Conservation (phyloP, 2,888 invertebrate species). For the Galerucella calmariensis region DNA sequence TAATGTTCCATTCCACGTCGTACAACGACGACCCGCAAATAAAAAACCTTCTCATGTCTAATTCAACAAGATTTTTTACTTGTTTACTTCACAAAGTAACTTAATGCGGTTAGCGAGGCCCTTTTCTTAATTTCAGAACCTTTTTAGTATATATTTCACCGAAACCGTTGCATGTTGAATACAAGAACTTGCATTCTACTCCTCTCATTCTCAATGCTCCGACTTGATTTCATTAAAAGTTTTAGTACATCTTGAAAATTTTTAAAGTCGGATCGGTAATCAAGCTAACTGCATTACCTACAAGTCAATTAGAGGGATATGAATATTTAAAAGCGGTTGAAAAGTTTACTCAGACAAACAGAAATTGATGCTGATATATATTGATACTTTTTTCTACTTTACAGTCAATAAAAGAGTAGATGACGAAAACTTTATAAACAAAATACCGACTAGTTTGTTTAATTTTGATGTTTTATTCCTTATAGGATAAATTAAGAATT, state of each 20-base stretch:
- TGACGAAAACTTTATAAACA: too few species aligned
- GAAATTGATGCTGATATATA: constrained; percentile 1
- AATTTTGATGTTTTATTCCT: too few species aligned
- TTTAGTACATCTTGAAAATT: constrained; percentile 59
- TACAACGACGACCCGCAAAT: not conserved
- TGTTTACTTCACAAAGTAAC: constrained; percentile 57
- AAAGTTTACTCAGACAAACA: constrained; percentile 21
- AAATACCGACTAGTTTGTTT: too few species aligned
- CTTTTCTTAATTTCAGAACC: constrained; percentile 55
- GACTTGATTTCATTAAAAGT: constrained; percentile 61
- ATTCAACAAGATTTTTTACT: constrained; percentile 48
- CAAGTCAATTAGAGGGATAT: constrained; percentile 61
- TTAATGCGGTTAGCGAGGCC: constrained; percentile 57
- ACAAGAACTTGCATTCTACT: constrained; percentile 45
- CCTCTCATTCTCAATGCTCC: constrained; percentile 42
- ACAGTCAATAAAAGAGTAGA: too few species aligned
- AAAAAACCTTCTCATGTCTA: constrained; percentile 20
- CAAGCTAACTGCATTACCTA: constrained; percentile 61
- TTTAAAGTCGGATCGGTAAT: constrained; percentile 60
- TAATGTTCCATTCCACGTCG: not conserved
- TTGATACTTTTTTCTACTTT: not conserved
- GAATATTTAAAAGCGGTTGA: constrained; percentile 55
- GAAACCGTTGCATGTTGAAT: constrained; percentile 46
- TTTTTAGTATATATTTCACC: constrained; percentile 47
- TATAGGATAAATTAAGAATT: too few species aligned